phyloP scores from a whole-genome alignment of 2,113 vertebrate species.

The Melanerpes formicivorus region DNA sequence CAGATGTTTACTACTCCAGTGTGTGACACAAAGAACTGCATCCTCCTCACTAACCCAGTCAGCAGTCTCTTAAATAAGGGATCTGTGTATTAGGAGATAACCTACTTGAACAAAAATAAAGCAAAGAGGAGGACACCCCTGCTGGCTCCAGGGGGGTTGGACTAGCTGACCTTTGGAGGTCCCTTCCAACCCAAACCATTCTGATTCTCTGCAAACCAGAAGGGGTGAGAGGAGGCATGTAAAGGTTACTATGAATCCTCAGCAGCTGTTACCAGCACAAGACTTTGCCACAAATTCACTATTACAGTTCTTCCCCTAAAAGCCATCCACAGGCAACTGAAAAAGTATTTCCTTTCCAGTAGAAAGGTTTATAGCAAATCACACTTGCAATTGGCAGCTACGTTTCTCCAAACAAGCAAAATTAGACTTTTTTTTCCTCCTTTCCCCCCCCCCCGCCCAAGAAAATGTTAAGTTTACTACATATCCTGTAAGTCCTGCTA shows the following conservation, averaged over 20 bases:
- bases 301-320: neutral
- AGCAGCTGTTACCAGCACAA: conserved; percentile 16
- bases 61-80: too few relatives aligned
- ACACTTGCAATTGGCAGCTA: neutral
- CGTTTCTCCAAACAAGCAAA: neutral
- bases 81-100: too few relatives aligned
- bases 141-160: too few relatives aligned
- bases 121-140: too few relatives aligned
- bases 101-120: too few relatives aligned
- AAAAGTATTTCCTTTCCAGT: neutral
- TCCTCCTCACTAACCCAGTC: too few relatives aligned
- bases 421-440: neutral
- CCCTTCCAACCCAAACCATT: too few relatives aligned
- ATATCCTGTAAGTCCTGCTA: neutral
- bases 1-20: too few relatives aligned
- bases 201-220: neutral
- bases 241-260: neutral
- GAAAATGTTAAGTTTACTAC: neutral
- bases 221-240: neutral
- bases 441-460: accelerated
- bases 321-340: neutral
- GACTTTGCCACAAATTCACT: conserved; percentile 27
- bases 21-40: too few relatives aligned
- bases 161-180: too few relatives aligned
- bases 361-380: neutral